phyloP scores from a whole-genome alignment of 2,113 vertebrate species.

The Toxotes chatareus region DNA sequence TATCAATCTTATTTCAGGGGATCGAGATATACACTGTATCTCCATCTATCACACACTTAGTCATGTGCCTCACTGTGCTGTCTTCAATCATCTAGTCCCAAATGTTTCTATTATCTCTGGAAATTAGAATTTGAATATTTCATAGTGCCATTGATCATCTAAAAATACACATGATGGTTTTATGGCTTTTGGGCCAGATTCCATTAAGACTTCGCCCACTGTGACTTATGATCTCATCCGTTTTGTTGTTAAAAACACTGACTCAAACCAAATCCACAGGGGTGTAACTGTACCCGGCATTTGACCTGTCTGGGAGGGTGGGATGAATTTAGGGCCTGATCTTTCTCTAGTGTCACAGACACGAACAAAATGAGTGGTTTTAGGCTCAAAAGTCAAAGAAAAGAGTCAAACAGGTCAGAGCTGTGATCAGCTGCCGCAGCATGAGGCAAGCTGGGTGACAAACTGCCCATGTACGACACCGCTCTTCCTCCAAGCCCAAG shows the following conservation, averaged over 20 bases:
- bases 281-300: not conserved
- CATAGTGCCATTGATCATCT: constrained; percentile 74
- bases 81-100: constrained; percentile 54
- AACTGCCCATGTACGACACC: constrained; percentile 17
- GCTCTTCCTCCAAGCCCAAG: not conserved
- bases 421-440: not conserved
- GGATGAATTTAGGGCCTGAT: not conserved
- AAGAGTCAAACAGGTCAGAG: not conserved
- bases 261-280: not conserved
- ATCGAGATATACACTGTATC: not conserved
- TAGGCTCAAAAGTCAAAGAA: not conserved
- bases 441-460: not conserved
- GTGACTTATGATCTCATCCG: constrained; percentile 45
- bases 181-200: constrained; percentile 45
- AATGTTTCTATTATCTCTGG: constrained; percentile 76
- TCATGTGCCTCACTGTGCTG: constrained; percentile 28
- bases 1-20: not conserved
- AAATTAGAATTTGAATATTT: constrained; percentile 82
- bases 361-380: not conserved
- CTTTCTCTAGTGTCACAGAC: not conserved
- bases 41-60: constrained; percentile 49
- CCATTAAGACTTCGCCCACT: constrained; percentile 34
- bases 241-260: constrained; percentile 45
- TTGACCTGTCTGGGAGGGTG: not conserved
- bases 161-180: constrained; percentile 71